A percentile compares a stretch with the other conserved stretches of the same genome.
phyloP scores from a whole-genome alignment of 1,140 invertebrate genomes.

The Theocolax elegans region DNA sequence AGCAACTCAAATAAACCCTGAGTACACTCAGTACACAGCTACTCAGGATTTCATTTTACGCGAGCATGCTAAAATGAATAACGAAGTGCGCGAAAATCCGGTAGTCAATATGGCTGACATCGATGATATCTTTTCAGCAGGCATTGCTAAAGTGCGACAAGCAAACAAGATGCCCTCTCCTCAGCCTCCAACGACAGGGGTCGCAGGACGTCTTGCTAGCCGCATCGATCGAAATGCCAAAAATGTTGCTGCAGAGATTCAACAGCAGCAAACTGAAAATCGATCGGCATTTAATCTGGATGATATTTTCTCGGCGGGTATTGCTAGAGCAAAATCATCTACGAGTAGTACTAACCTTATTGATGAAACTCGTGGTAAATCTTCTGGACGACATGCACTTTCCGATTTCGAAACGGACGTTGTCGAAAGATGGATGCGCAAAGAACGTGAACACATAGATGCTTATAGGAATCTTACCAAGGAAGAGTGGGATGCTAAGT shows the following conservation, averaged over 20 bases:
- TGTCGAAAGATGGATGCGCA: conserved; percentile 49
- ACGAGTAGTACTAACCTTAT: no score
- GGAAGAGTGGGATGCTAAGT: conserved; percentile 64
- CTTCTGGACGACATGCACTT: neutral
- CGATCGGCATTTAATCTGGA: conserved; percentile 49
- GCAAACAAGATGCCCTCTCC: conserved; percentile 37
- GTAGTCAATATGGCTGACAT: conserved; percentile 47
- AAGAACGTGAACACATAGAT: conserved; percentile 53
- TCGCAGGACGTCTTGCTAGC: neutral
- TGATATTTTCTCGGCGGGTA: conserved; percentile 57
- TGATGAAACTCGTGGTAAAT: neutral
- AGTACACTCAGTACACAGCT: conserved; percentile 27
- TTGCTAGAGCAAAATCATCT: conserved; percentile 49
- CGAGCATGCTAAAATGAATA: conserved; percentile 17
- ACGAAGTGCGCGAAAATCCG: conserved; percentile 38
- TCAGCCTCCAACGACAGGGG: neutral
- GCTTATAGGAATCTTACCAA: conserved; percentile 62
- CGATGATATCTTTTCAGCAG: conserved; percentile 52
- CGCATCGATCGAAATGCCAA: conserved; percentile 20
- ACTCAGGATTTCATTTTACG: conserved; percentile 29
- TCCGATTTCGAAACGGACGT: conserved; percentile 20
- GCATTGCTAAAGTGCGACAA: conserved; percentile 46
- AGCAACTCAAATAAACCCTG: conserved; percentile 7
- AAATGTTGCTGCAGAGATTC: neutral
- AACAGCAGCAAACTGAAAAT: neutral